phyloP scores from a whole-genome alignment of 2,888 invertebrate genomes.

The Tromatobia lineatoria region DNA sequence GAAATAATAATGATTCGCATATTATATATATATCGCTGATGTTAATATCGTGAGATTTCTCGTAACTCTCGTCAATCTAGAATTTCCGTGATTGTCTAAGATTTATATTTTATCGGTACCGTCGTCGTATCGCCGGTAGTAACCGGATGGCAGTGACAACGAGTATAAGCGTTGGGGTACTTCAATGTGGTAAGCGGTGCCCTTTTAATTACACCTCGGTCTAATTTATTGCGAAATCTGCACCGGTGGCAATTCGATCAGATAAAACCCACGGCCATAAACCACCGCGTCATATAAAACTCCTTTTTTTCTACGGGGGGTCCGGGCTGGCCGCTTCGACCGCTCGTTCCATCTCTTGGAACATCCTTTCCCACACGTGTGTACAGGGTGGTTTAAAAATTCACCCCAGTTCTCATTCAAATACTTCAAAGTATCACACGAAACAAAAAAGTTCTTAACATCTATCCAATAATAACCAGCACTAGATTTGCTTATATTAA shows the following conservation, averaged over 20 bases:
- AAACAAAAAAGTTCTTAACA: background rate
- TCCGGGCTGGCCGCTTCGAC: slow-evolving; percentile 36
- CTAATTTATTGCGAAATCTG: slow-evolving; percentile 84
- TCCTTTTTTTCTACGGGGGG: slow-evolving; percentile 77
- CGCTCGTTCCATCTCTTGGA: slow-evolving; percentile 53
- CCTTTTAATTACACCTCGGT: slow-evolving; percentile 82
- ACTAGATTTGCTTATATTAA: too few species aligned
- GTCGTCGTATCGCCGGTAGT: slow-evolving; percentile 47
- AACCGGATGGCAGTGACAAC: slow-evolving; percentile 54
- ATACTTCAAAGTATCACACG: background rate
- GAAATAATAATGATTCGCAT: too few species aligned
- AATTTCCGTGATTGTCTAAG: slow-evolving; percentile 2
- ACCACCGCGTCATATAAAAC: slow-evolving; percentile 83
- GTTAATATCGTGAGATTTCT: slow-evolving; percentile 1
- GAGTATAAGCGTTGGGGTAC: slow-evolving; percentile 29
- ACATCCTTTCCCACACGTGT: slow-evolving; percentile 77
- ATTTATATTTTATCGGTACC: slow-evolving; percentile 31
- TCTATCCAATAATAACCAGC: too few species aligned
- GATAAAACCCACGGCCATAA: slow-evolving; percentile 83
- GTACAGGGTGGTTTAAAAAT: slow-evolving; percentile 55
- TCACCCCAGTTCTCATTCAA: background rate
- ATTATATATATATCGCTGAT: background rate
- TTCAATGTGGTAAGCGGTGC: slow-evolving; percentile 62
- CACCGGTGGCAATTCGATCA: slow-evolving; percentile 84
- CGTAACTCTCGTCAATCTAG: background rate